Base-by-base conservation (phyloP, 2,113 vertebrate species). In the Colaptes auratus region DNA sequence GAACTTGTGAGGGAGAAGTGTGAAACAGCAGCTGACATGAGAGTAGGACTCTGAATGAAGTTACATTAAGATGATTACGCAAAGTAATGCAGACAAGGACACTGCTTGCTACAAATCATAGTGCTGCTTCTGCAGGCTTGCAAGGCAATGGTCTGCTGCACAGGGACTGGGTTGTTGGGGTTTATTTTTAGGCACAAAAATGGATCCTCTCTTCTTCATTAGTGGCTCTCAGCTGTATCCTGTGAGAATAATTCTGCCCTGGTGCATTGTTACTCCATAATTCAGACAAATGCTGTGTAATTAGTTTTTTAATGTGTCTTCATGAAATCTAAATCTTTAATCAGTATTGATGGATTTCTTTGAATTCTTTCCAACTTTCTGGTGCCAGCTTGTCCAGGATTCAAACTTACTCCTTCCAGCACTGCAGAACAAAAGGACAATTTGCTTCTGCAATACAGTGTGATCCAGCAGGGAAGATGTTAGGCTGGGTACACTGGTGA, bases 291-390 rank as follows among this genome's bases (percentile, higher is more conserved):
- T 72, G 52, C 25, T 63, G 27, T 70, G 21, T 66, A 73, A 82
- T 92, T 92, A 73, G 23, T 50, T 89, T 89, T 86, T 64, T 30
- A 87, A 64, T 91, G 92, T 24, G 42, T 85, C 81, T 89, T 85
- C 42, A 70, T 64, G 35, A 76, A 91, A 83, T 82, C 64, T 88
- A 82, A 93, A 85, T 89, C 56, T 90, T 87, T 82, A 80, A 82
- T 91, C 33, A 76, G 60, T 56, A 59, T 19, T 70, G 52, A 63
- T 59, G 12, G 35, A 21, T 88, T 92, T 82, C 31, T 71, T 76
- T 81, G 39, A 87, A 92, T 87, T 82, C 50, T 67, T 85, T 93
- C 60, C 78, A 96, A 13, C 7, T 33, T 87, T 19, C 18, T 25
- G 7, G 33, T 77, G 81, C 46, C 84, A 94, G 60, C 24, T 63